Conservation (phyloP, 92 coral and sea anemone species). For the Bergia puertoricense region DNA sequence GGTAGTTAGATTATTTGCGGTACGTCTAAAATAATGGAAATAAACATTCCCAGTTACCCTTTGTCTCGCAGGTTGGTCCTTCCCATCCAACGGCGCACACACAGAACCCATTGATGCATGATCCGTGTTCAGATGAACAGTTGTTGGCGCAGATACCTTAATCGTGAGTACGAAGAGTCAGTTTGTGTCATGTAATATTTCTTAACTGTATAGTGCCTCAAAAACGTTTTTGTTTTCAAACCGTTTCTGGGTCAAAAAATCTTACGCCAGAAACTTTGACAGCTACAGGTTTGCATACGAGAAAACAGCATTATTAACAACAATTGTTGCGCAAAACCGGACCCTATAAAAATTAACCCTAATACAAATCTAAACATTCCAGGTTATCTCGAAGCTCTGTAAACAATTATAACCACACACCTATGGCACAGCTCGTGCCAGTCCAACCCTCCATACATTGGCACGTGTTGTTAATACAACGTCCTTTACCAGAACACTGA, state of each 20-base stretch:
- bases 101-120: slow-evolving; percentile 68
- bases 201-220: not conserved
- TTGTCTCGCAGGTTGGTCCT: slow-evolving; percentile 53
- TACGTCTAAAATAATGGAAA: not conserved
- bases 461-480: slow-evolving; percentile 64
- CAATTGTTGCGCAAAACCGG: not conserved
- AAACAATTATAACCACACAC: not conserved
- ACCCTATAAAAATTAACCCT: too few relatives aligned
- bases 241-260: too few relatives aligned
- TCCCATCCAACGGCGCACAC: slow-evolving; percentile 71
- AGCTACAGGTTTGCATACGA: too few relatives aligned
- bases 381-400: too few relatives aligned
- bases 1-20: too few relatives aligned
- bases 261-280: too few relatives aligned
- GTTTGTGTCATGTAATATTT: not conserved
- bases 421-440: slow-evolving; percentile 62
- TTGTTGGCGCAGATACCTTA: slow-evolving; percentile 34
- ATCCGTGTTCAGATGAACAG: slow-evolving; percentile 62
- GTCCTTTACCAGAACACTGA: slow-evolving; percentile 73
- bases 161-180: not conserved
- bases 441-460: slow-evolving; percentile 71
- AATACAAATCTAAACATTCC: too few relatives aligned
- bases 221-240: too few relatives aligned
- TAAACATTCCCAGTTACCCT: slow-evolving; percentile 17
- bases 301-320: not conserved